phyloP scores from a whole-genome alignment of 2,113 vertebrate species.

The Hippotragus niger region DNA sequence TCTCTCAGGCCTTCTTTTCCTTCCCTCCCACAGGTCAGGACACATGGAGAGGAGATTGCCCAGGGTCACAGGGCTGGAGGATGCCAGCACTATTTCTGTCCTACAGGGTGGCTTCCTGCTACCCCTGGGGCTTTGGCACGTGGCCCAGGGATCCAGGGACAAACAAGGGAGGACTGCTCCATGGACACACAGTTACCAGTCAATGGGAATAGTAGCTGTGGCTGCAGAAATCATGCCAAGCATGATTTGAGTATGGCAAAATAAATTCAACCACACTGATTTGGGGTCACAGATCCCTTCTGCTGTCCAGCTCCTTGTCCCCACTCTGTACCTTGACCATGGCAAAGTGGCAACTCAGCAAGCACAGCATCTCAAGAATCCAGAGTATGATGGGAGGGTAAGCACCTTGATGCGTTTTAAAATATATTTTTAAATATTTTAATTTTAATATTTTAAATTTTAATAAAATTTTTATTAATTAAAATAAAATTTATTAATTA shows the following conservation, averaged over 20 bases:
- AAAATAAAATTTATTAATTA: no score
- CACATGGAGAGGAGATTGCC: not conserved
- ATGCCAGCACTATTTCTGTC: not conserved
- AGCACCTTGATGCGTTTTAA: accelerated
- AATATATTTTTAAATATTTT: no score
- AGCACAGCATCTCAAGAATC: not conserved
- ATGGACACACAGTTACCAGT: not conserved
- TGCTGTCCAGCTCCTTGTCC: no score
- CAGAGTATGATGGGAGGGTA: not conserved
- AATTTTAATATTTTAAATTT: no score
- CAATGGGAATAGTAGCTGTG: not conserved
- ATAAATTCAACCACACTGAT: not conserved
- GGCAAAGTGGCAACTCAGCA: not conserved
- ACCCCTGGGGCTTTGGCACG: not conserved
- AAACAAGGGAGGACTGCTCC: not conserved
- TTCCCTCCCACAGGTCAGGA: not conserved
- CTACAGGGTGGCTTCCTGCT: not conserved
- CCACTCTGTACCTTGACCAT: not conserved
- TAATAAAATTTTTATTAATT: no score
- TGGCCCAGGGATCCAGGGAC: not conserved
- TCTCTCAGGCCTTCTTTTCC: not conserved
- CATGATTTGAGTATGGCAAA: not conserved
- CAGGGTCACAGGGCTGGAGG: not conserved
- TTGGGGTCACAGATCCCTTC: not conserved
- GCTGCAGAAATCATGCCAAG: not conserved